phyloP scores from a whole-genome alignment of 2,113 vertebrate species.

The Tragelaphus imberbis region DNA sequence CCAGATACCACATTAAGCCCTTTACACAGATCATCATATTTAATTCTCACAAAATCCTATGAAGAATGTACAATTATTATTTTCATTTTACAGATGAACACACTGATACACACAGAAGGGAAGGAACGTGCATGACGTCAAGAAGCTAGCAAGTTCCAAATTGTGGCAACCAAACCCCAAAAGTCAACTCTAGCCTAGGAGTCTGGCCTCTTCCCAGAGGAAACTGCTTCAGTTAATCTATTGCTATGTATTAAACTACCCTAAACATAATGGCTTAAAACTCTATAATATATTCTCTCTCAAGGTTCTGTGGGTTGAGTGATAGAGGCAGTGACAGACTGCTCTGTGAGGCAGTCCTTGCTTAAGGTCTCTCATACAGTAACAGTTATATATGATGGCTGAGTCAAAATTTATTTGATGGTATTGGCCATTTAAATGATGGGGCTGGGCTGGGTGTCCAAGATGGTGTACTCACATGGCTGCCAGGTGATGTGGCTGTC shows the following conservation, averaged over 20 bases:
- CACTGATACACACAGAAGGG: background rate
- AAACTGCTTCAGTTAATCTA: background rate
- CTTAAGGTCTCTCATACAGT: background rate
- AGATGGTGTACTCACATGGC: background rate
- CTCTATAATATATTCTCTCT: background rate
- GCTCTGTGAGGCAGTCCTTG: background rate
- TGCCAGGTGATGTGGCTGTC: background rate
- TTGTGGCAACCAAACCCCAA: background rate
- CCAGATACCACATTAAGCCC: background rate
- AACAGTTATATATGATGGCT: background rate
- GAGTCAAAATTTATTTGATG: background rate
- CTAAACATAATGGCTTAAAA: background rate
- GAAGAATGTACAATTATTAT: background rate
- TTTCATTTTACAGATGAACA: background rate
- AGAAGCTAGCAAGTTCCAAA: background rate
- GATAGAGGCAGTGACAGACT: background rate
- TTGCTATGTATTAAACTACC: background rate
- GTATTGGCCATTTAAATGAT: background rate
- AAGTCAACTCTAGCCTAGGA: background rate
- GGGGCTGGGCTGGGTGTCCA: background rate
- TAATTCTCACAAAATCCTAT: constrained; percentile 10
- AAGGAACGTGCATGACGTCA: background rate
- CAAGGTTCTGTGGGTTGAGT: background rate
- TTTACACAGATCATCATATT: background rate
- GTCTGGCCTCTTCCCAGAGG: background rate